Evolutionary conservation across 2,797 vertebrate genomes (phyloP).

Genomic region (Pitangus sulphuratus): DNA sequence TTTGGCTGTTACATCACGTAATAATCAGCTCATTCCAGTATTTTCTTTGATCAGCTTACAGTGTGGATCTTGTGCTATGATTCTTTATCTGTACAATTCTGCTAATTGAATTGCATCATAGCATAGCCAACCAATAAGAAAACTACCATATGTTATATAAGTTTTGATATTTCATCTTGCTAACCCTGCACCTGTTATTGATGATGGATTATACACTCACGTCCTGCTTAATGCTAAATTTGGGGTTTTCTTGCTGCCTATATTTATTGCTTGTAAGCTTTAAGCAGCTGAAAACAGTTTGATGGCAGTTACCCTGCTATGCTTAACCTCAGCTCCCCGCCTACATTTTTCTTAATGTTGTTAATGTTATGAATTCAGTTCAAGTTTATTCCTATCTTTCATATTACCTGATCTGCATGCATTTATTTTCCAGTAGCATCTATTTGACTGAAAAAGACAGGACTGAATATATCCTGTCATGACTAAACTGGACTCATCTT

Average conservation of each 20-base stretch:
- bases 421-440: neutral
- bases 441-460: neutral
- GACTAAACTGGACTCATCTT: neutral
- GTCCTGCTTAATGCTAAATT: neutral
- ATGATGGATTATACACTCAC: neutral
- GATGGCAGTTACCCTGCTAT: neutral
- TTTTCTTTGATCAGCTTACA: neutral
- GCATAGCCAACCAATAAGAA: neutral
- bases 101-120: neutral
- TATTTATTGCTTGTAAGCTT: neutral
- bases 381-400: neutral
- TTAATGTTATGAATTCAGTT: neutral
- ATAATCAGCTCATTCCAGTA: neutral
- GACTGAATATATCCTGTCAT: neutral
- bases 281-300: neutral
- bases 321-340: neutral
- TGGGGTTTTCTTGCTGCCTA: neutral
- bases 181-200: neutral
- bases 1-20: neutral
- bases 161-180: neutral
- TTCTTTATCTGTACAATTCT: neutral
- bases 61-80: neutral
- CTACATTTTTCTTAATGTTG: neutral
- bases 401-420: neutral
- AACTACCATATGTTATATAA: neutral